phyloP scores from a whole-genome alignment of 2,888 invertebrate genomes.

The Acrocera orbiculus region DNA sequence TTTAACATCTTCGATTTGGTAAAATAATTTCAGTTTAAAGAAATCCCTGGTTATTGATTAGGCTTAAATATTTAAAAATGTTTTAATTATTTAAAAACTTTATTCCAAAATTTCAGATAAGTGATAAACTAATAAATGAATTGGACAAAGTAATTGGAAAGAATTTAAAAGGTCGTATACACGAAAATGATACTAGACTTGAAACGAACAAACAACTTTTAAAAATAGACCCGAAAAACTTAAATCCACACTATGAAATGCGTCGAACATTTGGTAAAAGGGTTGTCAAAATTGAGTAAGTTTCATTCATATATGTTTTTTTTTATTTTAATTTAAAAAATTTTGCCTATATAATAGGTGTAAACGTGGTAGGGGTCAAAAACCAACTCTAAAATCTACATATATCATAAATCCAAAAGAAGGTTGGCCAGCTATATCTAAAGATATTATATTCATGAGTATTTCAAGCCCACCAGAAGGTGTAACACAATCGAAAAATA shows the following conservation, averaged over 20 bases:
- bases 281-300: conserved; percentile 48
- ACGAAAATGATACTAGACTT: conserved; percentile 22
- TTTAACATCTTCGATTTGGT: no score
- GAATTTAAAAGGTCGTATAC: conserved; percentile 10
- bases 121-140: conserved; percentile 24
- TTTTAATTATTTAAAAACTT: no score
- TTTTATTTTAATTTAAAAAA: neutral
- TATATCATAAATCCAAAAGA: conserved; percentile 53
- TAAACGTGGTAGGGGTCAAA: conserved; percentile 36
- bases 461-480: conserved; percentile 31
- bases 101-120: conserved; percentile 16
- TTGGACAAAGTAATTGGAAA: conserved; percentile 25
- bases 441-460: conserved; percentile 56
- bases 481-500: conserved; percentile 10
- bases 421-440: conserved; percentile 51
- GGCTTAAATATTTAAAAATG: no score
- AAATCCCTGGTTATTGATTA: no score
- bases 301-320: neutral
- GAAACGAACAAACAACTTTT: conserved; percentile 49
- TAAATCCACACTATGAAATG: conserved; percentile 66
- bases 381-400: conserved; percentile 41
- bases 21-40: no score
- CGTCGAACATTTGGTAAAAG: conserved; percentile 65
- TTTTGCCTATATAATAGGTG: conserved; percentile 34
- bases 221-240: conserved; percentile 46